Evolutionary conservation across 1,140 invertebrate genomes (phyloP), one percentile per base, ranked within the genome.

Genomic region (Adelges cooleyi): DNA sequence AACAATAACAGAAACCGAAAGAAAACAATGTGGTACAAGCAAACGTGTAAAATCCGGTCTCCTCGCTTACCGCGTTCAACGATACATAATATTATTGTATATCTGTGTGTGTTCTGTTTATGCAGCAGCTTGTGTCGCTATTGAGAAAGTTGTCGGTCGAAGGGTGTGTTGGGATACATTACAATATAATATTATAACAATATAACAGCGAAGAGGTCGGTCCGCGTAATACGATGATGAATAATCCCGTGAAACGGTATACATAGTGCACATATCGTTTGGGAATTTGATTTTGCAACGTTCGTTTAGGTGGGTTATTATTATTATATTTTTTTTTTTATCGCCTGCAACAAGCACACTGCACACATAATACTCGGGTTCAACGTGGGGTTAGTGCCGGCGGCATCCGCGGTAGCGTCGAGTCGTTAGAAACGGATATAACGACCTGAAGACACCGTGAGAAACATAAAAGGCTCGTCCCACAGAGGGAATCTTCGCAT

Each of bases 371-470:
- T 44, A 38, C 40, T 23, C 36, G 54, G 40, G 54, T 59, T 59
- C 54, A 44, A 59, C 23, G 17, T 20, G 40, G 54, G 54, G 54
- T 59, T 59, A 44, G 29, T 42, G 44, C 56, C 56, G 38, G 27
- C 8, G 40, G n/a, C 2, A 3, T 10, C 2, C 15, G 17, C n/a
- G n/a, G 11, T 48, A 48, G 23, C 5, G 15, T 23, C 17, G 23
- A 46, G 54, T 48, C 56, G 56, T 59, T 59, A 59, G 42, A 20
- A 54, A 48, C 56, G 56, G 56, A 62, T 62, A 48, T 62, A 62
- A 62, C 56, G 56, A 48, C 42, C 56, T 29, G 20, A 29, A 48
- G 42, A 48, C 56, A 62, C 42, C 56, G 56, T 62, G 56, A 62
- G 56, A 62, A 62, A 27, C 56, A 22, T n/a, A 33, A 62, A 48